Percentiles rank a stretch among this genome's conserved stretches.
These are phyloP conservation scores for Himalopsyche kuldschensis DNA, from an alignment of 2,888 invertebrate genomes.

Conservation along the genomic window DNA sequence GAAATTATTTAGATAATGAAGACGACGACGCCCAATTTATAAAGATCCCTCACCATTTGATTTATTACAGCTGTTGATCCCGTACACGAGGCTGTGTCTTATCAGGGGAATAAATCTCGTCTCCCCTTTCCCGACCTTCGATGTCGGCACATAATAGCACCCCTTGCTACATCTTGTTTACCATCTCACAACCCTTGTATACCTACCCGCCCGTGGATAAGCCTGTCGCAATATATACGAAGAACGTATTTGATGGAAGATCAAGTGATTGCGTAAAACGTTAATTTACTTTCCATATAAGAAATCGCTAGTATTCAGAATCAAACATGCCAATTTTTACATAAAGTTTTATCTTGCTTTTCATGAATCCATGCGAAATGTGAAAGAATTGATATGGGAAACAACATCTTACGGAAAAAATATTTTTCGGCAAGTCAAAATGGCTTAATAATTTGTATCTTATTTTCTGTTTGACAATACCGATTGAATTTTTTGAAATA, in stretches of 20 bases:
- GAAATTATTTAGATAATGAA: background rate
- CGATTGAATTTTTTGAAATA: too few relatives aligned
- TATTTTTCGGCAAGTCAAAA: too few relatives aligned
- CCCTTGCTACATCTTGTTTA: background rate
- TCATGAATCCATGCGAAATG: too few relatives aligned
- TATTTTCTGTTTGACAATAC: too few relatives aligned
- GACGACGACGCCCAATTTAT: background rate
- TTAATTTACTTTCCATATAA: background rate
- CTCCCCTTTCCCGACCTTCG: background rate
- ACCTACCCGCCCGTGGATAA: background rate
- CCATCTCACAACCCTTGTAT: background rate
- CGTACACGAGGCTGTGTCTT: background rate
- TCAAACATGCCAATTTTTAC: too few relatives aligned
- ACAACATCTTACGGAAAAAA: too few relatives aligned
- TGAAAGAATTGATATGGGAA: too few relatives aligned
- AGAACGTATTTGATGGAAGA: background rate
- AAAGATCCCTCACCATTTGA: background rate
- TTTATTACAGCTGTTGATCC: background rate
- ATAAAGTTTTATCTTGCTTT: too few relatives aligned
- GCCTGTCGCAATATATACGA: background rate
- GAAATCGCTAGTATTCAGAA: too few relatives aligned
- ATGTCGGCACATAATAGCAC: background rate
- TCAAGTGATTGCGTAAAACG: background rate
- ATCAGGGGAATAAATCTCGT: background rate
- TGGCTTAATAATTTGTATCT: too few relatives aligned